A percentile compares a stretch with the other conserved stretches of the same genome.
Evolutionary conservation across 1,140 invertebrate species (phyloP).

Genomic region (Diplogasteroides magnus): DNA sequence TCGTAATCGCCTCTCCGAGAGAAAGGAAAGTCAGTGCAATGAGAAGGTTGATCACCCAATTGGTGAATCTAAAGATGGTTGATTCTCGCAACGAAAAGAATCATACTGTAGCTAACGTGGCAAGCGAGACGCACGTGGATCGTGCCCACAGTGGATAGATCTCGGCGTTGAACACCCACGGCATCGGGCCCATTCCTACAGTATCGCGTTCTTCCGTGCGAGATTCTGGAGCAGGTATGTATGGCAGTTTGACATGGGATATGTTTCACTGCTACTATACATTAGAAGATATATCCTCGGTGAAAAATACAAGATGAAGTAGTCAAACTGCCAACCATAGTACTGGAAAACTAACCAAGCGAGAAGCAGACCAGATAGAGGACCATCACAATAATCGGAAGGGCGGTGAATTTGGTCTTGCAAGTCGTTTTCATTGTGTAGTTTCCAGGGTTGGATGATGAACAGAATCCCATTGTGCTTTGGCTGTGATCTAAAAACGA

Average conservation of each 20-base stretch:
- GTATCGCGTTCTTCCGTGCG: too few species aligned
- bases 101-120: too few species aligned
- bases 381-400: slow-evolving; percentile 47
- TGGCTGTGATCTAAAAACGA: too few species aligned
- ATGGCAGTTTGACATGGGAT: too few species aligned
- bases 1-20: slow-evolving; percentile 59
- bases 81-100: too few species aligned
- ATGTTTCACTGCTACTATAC: too few species aligned
- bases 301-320: too few species aligned
- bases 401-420: slow-evolving; percentile 37
- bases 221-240: too few species aligned
- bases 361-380: slow-evolving; percentile 43
- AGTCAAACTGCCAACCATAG: too few species aligned
- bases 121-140: slow-evolving; percentile 61
- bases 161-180: slow-evolving; percentile 67
- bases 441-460: background rate
- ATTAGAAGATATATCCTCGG: too few species aligned
- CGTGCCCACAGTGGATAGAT: slow-evolving; percentile 66
- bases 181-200: slow-evolving; percentile 66
- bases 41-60: too few species aligned
- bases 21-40: slow-evolving; percentile 66
- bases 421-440: slow-evolving; percentile 27
- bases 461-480: background rate
- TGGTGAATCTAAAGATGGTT: too few species aligned
- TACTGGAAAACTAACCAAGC: slow-evolving; percentile 26